Evolutionary conservation across 2,113 vertebrate genomes (phyloP), one percentile per base, ranked within the genome.

Genomic region (Stercorarius parasiticus): DNA sequence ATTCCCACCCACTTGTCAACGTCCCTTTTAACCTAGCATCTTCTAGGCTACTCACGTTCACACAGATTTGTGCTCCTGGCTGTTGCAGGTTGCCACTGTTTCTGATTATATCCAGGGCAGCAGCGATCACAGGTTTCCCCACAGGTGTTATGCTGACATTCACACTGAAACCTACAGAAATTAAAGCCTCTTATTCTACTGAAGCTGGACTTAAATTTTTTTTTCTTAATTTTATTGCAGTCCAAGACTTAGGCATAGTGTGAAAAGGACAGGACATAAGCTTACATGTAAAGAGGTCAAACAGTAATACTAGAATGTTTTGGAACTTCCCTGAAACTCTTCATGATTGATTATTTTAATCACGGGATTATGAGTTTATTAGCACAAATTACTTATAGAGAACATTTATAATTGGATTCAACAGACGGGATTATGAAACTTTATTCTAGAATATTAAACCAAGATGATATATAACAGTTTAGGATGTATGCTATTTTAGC

Each of bases 91-190:
- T 82, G 98, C 99, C 99, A 99, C 29, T 67, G 98, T 87, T 98
- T 99, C 98, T 99, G 99, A 80, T 99, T 98, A 93, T 98, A 99
- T 34, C 99, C 99, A 1, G 98, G 97, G 56, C 99, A 99, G 97
- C 99, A 99, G 93, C 5, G 98, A 86, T 99, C 98, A 96, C 99
- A 99, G 17, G 98, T 99, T 93, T 99, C 98, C 11, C 99, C 99
- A 38, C 99, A 99, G 74, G 99, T 99, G 95, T 99, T 99, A 96
- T 99, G 99, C 80, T 98, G 98, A 97, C 99, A 99, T 84, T 99
- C 97, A 78, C 99, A 99, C 42, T 97, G 98, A 84, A 98, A 99
- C 87, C 99, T 99, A 80, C 26, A 71, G 50, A 53, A 70, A 86
- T 5, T 8, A 93, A 81, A 83, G 30, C 26, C 40, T 78, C 42